Percentiles rank a stretch among this genome's conserved stretches.
Conservation (phyloP, 2,113 vertebrate genomes). For the Eupsittula cactorum region DNA sequence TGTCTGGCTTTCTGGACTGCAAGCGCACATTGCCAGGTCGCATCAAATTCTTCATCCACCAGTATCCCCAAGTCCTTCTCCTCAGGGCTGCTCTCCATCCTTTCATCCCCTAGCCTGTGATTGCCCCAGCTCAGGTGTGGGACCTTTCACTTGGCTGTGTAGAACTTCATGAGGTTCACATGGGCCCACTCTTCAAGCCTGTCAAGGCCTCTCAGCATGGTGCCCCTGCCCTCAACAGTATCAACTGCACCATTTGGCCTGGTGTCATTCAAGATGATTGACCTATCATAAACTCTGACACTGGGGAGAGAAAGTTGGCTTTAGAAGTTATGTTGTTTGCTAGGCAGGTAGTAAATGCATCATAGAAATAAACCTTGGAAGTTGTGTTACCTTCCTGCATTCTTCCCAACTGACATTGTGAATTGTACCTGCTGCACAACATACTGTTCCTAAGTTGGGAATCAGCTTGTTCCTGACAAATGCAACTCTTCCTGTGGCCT, state of each 20-base stretch:
- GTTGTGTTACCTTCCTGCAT: not conserved
- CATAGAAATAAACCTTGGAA: not conserved
- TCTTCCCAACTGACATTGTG: not conserved
- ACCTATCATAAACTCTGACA: not conserved
- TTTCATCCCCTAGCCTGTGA: not conserved
- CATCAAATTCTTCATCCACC: not conserved
- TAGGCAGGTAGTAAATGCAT: not conserved
- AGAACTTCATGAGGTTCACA: not conserved
- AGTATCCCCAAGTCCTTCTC: not conserved
- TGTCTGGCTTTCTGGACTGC: not conserved
- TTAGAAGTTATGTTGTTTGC: not conserved
- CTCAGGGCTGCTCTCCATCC: not conserved
- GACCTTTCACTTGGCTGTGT: not conserved
- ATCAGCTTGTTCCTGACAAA: not conserved
- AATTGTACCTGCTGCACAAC: not conserved
- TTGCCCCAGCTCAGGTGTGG: not conserved
- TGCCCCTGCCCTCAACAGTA: not conserved
- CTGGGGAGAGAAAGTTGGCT: not conserved
- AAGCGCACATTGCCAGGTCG: fast-evolving
- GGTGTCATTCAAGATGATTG: not conserved
- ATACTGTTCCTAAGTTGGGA: not conserved
- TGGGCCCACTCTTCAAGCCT: not conserved
- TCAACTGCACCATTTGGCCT: not conserved
- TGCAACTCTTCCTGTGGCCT: not conserved
- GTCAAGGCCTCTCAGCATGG: not conserved